These are phyloP conservation scores for Adineta ricciae DNA, from an alignment of 2,888 invertebrate species.

Conservation along the genomic window DNA sequence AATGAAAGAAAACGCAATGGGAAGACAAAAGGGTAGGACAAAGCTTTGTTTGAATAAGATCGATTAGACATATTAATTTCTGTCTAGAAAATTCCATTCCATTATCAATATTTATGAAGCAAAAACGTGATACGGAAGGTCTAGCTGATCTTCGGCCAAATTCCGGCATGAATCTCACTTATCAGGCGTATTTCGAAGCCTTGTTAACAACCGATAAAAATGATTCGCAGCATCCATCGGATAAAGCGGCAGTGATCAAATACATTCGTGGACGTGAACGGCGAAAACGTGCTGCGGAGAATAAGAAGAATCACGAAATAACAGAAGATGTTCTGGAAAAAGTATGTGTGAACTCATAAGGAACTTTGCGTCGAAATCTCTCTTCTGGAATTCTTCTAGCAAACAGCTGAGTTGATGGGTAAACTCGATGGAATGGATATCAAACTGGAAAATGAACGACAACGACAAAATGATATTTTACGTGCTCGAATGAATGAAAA, in stretches of 20 bases:
- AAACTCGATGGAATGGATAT: constrained; percentile 26
- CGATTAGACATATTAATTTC: too few species aligned
- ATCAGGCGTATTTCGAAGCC: constrained; percentile 7
- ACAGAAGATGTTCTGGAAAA: constrained; percentile 11
- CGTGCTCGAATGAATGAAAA: constrained; percentile 19
- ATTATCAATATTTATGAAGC: constrained; percentile 25
- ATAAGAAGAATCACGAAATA: constrained; percentile 17
- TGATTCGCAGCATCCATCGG: background rate
- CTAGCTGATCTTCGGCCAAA: background rate
- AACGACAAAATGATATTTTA: constrained; percentile 28
- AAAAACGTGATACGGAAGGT: background rate
- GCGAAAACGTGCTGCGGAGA: constrained; percentile 25
- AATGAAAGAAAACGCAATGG: background rate
- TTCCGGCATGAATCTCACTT: background rate
- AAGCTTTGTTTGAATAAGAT: too few species aligned
- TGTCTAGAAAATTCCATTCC: constrained; percentile 27
- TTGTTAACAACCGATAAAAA: background rate
- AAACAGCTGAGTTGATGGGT: constrained; percentile 25
- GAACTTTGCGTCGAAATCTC: too few species aligned
- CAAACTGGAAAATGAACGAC: constrained; percentile 29
- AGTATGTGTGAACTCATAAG: background rate
- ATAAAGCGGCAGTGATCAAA: constrained; percentile 27
- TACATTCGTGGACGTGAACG: constrained; percentile 31
- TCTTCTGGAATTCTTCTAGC: background rate
- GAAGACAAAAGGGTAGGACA: constrained; percentile 18